A percentile compares a stretch with the other conserved stretches of the same genome.
These are phyloP conservation scores for Mastacembelus armatus DNA, from an alignment of 2,797 vertebrate species.

Conservation along the genomic window DNA sequence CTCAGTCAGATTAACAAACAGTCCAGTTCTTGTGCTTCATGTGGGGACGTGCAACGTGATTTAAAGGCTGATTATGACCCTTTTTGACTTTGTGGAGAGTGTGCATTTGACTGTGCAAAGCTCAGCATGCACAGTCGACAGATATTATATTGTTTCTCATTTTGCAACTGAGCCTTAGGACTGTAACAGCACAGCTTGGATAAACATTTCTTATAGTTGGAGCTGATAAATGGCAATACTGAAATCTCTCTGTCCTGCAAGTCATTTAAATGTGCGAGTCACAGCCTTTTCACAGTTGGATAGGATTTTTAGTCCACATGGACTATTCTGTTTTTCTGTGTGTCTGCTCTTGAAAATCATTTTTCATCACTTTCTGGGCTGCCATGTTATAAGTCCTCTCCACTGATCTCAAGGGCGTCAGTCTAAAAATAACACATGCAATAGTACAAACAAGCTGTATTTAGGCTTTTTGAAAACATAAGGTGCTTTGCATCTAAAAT, in stretches of 20 bases:
- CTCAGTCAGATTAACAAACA: slow-evolving; percentile 22
- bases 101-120: slow-evolving; percentile 10
- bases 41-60: slow-evolving; percentile 26
- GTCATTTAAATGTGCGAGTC: slow-evolving; percentile 10
- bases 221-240: slow-evolving; percentile 5
- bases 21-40: slow-evolving; percentile 21
- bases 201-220: not conserved
- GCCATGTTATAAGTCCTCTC: not conserved
- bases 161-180: not conserved
- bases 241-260: slow-evolving; percentile 9
- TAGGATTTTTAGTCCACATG: slow-evolving; percentile 13
- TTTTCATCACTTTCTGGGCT: not conserved
- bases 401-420: not conserved
- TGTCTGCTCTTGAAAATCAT: slow-evolving; percentile 6
- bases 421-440: not conserved
- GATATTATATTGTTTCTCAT: slow-evolving; percentile 4
- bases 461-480: not conserved
- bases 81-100: slow-evolving; percentile 11
- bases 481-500: not conserved
- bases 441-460: not conserved
- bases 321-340: not conserved
- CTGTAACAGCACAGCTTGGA: slow-evolving; percentile 9
- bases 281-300: slow-evolving; percentile 33
- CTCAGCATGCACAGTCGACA: slow-evolving; percentile 16
- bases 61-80: slow-evolving; percentile 40